Evolutionary conservation across 2,888 invertebrate species (phyloP), one percentile per base, ranked within the genome.

Genomic region (Scrobipalpa costella): DNA sequence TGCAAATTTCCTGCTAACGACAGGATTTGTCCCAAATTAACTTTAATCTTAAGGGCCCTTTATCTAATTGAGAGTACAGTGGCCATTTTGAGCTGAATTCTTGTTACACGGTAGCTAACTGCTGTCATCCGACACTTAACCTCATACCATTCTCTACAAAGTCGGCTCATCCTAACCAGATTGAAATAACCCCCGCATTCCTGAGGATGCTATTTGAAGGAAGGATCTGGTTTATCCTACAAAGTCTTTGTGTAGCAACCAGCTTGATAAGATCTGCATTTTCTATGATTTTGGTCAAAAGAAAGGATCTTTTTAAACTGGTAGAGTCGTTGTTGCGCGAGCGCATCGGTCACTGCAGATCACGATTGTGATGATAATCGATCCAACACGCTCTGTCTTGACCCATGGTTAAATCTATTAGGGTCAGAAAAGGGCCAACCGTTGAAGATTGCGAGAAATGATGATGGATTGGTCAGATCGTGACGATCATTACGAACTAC

Each of bases 51-150:
- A 15, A 58, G 21, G 49, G 15, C 47, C 60, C 60, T 47, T 60
- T 49, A 21, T 59, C 59, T 64, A 62, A 65, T 63, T 66, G 15
- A 64, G n/a, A 61, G 36, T 61, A 38, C 64, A 38, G 62, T 67
- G 66, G 64, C 27, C 47, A 49, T 60, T 60, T 49, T 44, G 55
- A 66, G 68, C 67, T 69, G 62, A 61, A 68, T 47, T 66, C 67
- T 57, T 63, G 61, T 69, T 70, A 63, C 65, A 69, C 71, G 68
- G 67, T 65, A 64, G 69, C 67, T 60, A 67, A 67, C 65, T 63
- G 64, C 64, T 70, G 61, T 71, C 69, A 72, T 68, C 69, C 70
- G 75, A 75, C 74, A 71, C 71, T 70, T 76, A 75, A 76, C 76
- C 73, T 67, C 68, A 66, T 73, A 69, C 69, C 66, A 66, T 66